phyloP scores from a whole-genome alignment of 1,140 invertebrate genomes.

The Drosophila melanogaster region DNA sequence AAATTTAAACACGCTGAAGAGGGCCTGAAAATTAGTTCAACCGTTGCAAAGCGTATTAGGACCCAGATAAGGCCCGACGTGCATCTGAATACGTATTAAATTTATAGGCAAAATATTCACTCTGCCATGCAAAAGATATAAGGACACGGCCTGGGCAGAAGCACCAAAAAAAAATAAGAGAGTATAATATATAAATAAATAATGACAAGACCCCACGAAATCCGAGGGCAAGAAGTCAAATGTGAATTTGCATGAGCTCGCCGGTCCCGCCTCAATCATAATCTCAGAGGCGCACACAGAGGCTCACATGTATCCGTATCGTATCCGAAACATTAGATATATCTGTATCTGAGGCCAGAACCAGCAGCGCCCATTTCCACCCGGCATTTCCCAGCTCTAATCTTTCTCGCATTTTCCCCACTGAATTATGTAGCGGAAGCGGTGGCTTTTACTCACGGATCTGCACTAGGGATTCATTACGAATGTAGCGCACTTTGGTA shows the following conservation, averaged over 20 bases:
- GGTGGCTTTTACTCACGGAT: conserved; percentile 65
- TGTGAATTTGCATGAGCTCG: conserved; percentile 60
- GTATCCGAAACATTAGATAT: conserved; percentile 1
- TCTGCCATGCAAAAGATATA: conserved; percentile 64
- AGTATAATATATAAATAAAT: conserved; percentile 48
- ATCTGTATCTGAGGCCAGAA: conserved; percentile 17
- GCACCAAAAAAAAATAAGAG: conserved; percentile 11
- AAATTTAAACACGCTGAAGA: conserved; percentile 25
- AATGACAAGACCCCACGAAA: conserved; percentile 30
- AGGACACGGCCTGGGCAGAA: conserved; percentile 2
- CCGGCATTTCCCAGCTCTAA: conserved; percentile 39
- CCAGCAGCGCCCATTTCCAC: neutral
- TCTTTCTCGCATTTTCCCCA: conserved; percentile 60
- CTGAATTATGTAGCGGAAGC: conserved; percentile 80
- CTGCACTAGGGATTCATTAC: conserved; percentile 64
- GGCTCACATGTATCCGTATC: conserved; percentile 15
- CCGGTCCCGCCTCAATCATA: conserved; percentile 49
- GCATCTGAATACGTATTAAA: conserved; percentile 61
- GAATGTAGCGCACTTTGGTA: conserved; percentile 46
- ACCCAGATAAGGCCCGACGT: conserved; percentile 24
- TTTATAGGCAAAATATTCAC: conserved; percentile 77
- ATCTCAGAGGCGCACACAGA: conserved; percentile 52
- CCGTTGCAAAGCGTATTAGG: conserved; percentile 32
- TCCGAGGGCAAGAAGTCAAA: conserved; percentile 71
- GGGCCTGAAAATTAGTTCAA: conserved; percentile 27